These are phyloP conservation scores for Naja naja DNA, from an alignment of 2,113 vertebrate genomes.

Conservation along the genomic window DNA sequence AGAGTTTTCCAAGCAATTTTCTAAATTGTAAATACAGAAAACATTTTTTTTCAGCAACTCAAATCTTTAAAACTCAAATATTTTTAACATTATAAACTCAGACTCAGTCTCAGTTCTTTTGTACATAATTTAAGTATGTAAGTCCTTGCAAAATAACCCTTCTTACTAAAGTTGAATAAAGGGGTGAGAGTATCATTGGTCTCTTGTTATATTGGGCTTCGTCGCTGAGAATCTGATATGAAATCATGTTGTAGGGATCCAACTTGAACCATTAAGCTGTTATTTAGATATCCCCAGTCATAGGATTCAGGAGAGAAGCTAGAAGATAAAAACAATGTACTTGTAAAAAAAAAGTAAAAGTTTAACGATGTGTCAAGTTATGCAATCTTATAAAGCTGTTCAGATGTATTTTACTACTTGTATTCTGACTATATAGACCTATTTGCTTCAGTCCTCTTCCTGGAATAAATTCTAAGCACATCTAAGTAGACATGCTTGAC, in stretches of 20 bases:
- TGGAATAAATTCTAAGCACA: background rate
- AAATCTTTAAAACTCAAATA: background rate
- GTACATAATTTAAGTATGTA: constrained; percentile 8
- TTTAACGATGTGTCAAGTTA: rapidly evolving
- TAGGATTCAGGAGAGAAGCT: constrained; percentile 86
- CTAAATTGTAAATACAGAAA: constrained; percentile 62
- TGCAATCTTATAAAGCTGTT: background rate
- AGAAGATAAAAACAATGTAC: constrained; percentile 36
- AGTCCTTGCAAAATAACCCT: constrained; percentile 29
- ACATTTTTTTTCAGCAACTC: constrained; percentile 57
- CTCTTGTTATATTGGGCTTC: constrained; percentile 67
- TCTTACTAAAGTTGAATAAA: constrained; percentile 43
- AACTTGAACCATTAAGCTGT: constrained; percentile 80
- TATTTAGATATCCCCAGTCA: constrained; percentile 85
- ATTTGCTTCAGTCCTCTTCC: constrained; percentile 5
- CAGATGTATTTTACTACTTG: background rate
- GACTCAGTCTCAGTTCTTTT: background rate
- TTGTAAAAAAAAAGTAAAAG: background rate
- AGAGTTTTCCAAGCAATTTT: background rate
- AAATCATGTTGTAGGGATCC: constrained; percentile 76
- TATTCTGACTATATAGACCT: background rate
- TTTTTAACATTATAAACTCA: background rate
- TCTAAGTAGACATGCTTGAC: background rate
- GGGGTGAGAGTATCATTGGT: background rate
- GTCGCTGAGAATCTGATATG: constrained; percentile 69